Evolutionary conservation across 2,888 invertebrate species (phyloP).

Genomic region (Nasonovia ribisnigri): DNA sequence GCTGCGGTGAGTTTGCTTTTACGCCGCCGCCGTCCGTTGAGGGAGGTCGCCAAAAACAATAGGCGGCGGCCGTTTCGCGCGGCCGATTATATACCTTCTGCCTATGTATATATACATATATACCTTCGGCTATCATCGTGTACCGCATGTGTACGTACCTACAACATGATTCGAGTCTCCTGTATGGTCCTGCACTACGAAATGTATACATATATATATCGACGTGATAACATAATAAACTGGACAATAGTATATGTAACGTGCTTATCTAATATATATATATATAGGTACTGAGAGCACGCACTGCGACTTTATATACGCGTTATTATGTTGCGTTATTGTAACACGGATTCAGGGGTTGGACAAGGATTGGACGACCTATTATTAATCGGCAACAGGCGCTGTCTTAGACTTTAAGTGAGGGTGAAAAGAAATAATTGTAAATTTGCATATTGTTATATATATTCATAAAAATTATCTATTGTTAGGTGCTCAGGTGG

Average conservation of each 20-base stretch:
- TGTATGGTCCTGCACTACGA: neutral
- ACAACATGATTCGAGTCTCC: neutral
- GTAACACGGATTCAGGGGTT: neutral
- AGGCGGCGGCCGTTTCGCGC: conserved; percentile 13
- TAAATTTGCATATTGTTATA: neutral
- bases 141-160: neutral
- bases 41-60: conserved; percentile 43
- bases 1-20: neutral
- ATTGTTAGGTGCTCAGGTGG: neutral
- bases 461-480: neutral
- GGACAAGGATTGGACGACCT: neutral
- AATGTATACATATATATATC: neutral
- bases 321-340: neutral
- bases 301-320: neutral
- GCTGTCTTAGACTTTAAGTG: no score
- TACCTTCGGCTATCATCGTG: neutral
- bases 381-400: no score
- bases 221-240: neutral
- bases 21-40: neutral
- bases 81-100: neutral
- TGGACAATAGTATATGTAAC: neutral
- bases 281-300: neutral
- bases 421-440: neutral
- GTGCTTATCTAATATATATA: neutral
- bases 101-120: neutral